These are phyloP conservation scores for Penaeus japonicus DNA, from an alignment of 1,140 invertebrate genomes.

Conservation along the genomic window DNA sequence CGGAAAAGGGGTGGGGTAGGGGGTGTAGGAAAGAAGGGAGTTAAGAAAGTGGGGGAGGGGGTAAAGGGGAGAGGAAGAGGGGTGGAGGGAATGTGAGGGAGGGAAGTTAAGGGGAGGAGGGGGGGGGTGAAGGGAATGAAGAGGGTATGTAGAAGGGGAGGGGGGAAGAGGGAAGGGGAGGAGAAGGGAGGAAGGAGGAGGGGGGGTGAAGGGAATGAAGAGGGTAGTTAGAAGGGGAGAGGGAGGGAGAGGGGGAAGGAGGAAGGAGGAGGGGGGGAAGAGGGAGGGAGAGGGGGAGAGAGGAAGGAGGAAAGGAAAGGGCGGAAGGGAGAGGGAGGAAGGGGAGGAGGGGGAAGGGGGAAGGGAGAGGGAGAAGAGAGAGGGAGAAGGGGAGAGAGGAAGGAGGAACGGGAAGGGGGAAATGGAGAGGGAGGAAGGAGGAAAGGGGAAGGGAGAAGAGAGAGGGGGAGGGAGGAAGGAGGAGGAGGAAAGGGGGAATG, in stretches of 20 bases:
- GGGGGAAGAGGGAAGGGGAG: not conserved
- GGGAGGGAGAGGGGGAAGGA: not conserved
- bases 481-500: not conserved
- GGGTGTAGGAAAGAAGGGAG: no score
- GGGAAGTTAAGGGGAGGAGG: no score
- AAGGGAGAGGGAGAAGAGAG: not conserved
- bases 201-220: not conserved
- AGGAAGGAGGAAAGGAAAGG: not conserved
- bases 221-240: not conserved
- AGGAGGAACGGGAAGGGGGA: not conserved
- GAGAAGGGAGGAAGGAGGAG: not conserved
- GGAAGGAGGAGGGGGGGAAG: not conserved
- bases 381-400: not conserved
- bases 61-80: no score
- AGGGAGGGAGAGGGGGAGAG: not conserved
- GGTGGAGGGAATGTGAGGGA: no score
- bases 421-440: not conserved
- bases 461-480: not conserved
- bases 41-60: no score
- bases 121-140: no score
- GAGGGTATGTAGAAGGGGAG: no score
- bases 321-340: not conserved
- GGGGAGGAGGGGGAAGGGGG: not conserved
- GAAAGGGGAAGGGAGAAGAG: not conserved
- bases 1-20: no score